Conservation (phyloP, 2,797 vertebrate species). For the Chelon labrosus region DNA sequence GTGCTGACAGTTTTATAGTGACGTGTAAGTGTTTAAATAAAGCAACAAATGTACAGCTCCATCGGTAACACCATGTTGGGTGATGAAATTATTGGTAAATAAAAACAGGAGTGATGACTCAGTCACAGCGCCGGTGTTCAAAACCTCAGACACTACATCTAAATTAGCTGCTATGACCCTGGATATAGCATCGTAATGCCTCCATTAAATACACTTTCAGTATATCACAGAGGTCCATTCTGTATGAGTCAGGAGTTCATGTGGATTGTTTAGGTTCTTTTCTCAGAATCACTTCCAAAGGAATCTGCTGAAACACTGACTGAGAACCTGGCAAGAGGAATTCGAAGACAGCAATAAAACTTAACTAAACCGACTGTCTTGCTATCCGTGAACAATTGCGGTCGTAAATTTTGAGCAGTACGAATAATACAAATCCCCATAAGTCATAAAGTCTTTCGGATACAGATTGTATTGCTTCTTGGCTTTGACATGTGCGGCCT, state of each 20-base stretch:
- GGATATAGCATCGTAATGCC: background rate
- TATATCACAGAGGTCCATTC: conserved; percentile 7
- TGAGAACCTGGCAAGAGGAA: conserved; percentile 75
- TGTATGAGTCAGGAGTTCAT: conserved; percentile 30
- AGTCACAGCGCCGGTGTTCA: conserved; percentile 61
- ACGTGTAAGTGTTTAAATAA: conserved; percentile 75
- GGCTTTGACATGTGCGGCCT: conserved; percentile 54
- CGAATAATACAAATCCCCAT: conserved; percentile 79
- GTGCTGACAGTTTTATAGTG: conserved; percentile 79
- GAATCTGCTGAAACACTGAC: conserved; percentile 80
- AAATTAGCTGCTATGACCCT: conserved; percentile 37
- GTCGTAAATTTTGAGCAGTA: conserved; percentile 81
- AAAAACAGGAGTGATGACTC: conserved; percentile 75
- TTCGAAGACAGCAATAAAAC: conserved; percentile 76
- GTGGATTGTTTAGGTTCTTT: conserved; percentile 65
- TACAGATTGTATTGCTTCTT: conserved; percentile 82
- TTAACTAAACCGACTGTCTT: conserved; percentile 65
- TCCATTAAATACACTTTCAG: conserved; percentile 5
- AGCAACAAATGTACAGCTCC: conserved; percentile 51
- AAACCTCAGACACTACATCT: conserved; percentile 60
- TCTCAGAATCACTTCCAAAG: conserved; percentile 75
- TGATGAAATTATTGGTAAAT: conserved; percentile 73
- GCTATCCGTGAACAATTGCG: conserved; percentile 78
- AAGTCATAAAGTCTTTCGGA: conserved; percentile 84
- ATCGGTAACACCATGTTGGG: conserved; percentile 57